Evolutionary conservation across 2,113 vertebrate genomes (phyloP).

Genomic region (Blennius ocellaris): DNA sequence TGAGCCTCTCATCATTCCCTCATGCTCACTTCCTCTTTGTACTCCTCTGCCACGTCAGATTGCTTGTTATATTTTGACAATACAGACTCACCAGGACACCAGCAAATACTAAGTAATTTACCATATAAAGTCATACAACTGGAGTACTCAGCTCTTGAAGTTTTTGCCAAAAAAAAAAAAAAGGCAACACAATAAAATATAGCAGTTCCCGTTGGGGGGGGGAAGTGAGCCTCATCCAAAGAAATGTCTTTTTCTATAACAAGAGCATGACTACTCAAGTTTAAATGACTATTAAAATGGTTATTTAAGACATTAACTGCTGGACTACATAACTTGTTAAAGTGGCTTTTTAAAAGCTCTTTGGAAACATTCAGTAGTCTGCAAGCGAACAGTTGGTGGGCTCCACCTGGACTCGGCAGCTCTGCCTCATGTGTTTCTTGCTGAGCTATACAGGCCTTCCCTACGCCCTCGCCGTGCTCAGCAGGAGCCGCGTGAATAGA

Average conservation of each 20-base stretch:
- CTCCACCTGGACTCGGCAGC: slow-evolving; percentile 22
- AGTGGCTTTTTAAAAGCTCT: slow-evolving; percentile 25
- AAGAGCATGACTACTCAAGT: slow-evolving; percentile 1
- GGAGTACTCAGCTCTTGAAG: neutral
- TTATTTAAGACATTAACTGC: slow-evolving; percentile 20
- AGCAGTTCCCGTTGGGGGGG: neutral
- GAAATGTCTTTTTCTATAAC: slow-evolving; percentile 15
- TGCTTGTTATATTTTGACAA: neutral
- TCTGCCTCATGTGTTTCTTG: slow-evolving; percentile 41
- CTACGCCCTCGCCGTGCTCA: slow-evolving; percentile 31
- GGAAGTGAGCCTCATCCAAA: slow-evolving; percentile 27
- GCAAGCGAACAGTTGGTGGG: slow-evolving; percentile 42
- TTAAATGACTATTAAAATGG: slow-evolving; percentile 18
- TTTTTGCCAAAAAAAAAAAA: neutral
- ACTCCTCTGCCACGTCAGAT: slow-evolving; percentile 18
- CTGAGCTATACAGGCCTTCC: slow-evolving; percentile 41
- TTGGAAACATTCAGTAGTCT: slow-evolving; percentile 31
- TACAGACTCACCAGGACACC: neutral
- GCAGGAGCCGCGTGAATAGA: slow-evolving; percentile 70
- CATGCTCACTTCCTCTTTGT: neutral
- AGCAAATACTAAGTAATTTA: neutral
- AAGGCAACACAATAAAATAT: neutral
- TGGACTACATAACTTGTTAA: slow-evolving; percentile 38
- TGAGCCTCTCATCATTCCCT: slow-evolving; percentile 33
- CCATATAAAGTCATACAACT: neutral